A percentile compares a stretch with the other conserved stretches of the same genome.
These are phyloP conservation scores for Nerophis ophidion DNA, from an alignment of 2,113 vertebrate species.

Conservation along the genomic window DNA sequence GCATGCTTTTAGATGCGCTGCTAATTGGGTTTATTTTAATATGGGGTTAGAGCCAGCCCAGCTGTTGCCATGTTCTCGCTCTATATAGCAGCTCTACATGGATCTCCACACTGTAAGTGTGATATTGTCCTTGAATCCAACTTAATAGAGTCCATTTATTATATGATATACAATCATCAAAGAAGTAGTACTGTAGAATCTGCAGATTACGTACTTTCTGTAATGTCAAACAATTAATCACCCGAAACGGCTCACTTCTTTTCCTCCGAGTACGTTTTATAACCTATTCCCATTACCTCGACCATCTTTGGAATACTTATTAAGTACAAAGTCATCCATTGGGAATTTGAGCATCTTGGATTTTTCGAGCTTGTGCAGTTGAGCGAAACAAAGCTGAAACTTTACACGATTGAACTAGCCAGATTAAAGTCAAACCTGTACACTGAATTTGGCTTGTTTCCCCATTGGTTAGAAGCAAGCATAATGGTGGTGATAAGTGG, in stretches of 20 bases:
- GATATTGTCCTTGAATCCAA: conserved; percentile 2
- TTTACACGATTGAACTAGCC: background rate
- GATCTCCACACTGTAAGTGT: background rate
- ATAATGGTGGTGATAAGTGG: conserved; percentile 1
- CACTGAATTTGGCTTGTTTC: conserved; percentile 2
- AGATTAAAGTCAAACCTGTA: conserved; percentile 7
- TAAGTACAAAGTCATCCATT: background rate
- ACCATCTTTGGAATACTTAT: background rate
- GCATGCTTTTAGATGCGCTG: conserved; percentile 1
- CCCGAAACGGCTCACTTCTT: conserved; percentile 71
- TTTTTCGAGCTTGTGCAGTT: background rate
- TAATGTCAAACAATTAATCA: conserved; percentile 70
- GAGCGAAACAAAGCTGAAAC: background rate
- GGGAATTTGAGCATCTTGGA: background rate
- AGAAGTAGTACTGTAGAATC: conserved; percentile 22
- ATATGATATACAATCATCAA: background rate
- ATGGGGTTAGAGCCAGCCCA: background rate
- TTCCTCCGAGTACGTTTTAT: conserved; percentile 1
- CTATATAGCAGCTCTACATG: background rate
- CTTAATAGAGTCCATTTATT: background rate
- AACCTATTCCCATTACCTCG: background rate
- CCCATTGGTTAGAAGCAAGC: conserved; percentile 5
- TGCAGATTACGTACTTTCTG: conserved; percentile 44
- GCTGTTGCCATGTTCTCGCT: background rate
- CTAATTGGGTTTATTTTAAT: conserved; percentile 9